Percentiles rank a stretch among this genome's conserved stretches.
Evolutionary conservation across 2,797 vertebrate species (phyloP).

Genomic region (Peromyscus nudipes): DNA sequence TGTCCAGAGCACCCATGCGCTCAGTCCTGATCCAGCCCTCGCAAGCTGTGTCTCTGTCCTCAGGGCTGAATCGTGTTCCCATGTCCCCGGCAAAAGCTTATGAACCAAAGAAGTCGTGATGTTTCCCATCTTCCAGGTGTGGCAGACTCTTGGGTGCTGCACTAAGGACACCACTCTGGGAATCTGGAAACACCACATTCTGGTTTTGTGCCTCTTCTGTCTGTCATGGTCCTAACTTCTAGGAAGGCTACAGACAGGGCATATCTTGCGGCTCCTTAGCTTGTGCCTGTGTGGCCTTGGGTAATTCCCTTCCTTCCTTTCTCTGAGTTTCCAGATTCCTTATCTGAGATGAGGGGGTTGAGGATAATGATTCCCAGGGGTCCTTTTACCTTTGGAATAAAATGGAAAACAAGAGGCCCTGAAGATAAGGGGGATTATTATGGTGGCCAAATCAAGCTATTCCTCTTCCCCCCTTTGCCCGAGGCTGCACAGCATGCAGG

Average conservation of each 20-base stretch:
- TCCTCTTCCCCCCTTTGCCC: conserved; percentile 49
- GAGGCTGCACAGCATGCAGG: conserved; percentile 27
- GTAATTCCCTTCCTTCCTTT: conserved; percentile 64
- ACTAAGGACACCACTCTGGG: neutral
- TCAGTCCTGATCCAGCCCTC: neutral
- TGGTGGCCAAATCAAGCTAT: conserved; percentile 62
- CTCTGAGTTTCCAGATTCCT: conserved; percentile 52
- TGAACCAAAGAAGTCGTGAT: neutral
- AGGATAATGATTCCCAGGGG: conserved; percentile 59
- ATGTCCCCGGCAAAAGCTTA: neutral
- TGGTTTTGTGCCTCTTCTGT: neutral
- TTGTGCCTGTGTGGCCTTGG: conserved; percentile 44
- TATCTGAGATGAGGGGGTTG: conserved; percentile 65
- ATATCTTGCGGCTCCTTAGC: conserved; percentile 7
- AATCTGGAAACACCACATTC: neutral
- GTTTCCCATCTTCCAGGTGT: neutral
- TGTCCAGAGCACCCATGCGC: neutral
- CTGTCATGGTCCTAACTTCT: neutral
- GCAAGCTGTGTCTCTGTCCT: conserved; percentile 53
- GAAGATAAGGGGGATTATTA: conserved; percentile 68
- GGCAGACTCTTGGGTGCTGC: neutral
- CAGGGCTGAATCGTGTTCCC: neutral
- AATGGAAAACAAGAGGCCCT: conserved; percentile 70
- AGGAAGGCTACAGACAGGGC: neutral
- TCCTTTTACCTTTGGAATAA: conserved; percentile 73